Evolutionary conservation across 2,797 vertebrate genomes (phyloP), one percentile per base, ranked within the genome.

Genomic region (Pseudomugil gertrudae): DNA sequence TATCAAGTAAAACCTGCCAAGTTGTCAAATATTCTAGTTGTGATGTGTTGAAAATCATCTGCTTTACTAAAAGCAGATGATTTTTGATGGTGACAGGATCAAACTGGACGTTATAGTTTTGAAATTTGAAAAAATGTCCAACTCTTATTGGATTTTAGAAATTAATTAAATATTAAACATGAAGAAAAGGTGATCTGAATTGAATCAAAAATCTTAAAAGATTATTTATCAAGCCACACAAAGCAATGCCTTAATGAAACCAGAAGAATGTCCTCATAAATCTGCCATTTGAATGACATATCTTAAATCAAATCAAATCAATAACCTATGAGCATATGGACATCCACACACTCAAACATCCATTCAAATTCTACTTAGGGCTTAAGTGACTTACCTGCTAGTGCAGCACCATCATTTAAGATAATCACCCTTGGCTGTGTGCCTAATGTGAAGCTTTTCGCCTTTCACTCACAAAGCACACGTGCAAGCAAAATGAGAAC

Each of bases 341-440:
- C 32, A 19, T 14, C 54, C 27, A 27, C 36, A 51, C 38, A 59
- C 14, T 50, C 17, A 66, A 33, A 69, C 53, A 69, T 38, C 36
- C n/a, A 51, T 36, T 26, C 36, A 51, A 64, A 73, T 57, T 67
- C 61, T 52, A 23, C 55, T 32, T 30, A 9, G 67, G 50, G 61
- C 57, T 76, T 69, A 79, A 67, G 36, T 52, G 78, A 61, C 73
- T 80, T 77, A 65, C 10, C 33, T 51, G 70, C 57, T 21, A 1
- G 58, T 52, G 4, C 55, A 48, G 62, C 9, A n/a, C 51, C 63
- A 66, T 78, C 64, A 80, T 74, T 76, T 69, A 61, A 69, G 79
- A 65, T 81, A 69, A 89, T 86, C 72, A 80, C 83, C 62, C 64
- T 13, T 74, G 82, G 83, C 72, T 38, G 13, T 43, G 59, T 69